Percentiles rank a stretch among this genome's conserved stretches.
Evolutionary conservation across 2,888 invertebrate species (phyloP).

Genomic region (Dioctria rufipes): DNA sequence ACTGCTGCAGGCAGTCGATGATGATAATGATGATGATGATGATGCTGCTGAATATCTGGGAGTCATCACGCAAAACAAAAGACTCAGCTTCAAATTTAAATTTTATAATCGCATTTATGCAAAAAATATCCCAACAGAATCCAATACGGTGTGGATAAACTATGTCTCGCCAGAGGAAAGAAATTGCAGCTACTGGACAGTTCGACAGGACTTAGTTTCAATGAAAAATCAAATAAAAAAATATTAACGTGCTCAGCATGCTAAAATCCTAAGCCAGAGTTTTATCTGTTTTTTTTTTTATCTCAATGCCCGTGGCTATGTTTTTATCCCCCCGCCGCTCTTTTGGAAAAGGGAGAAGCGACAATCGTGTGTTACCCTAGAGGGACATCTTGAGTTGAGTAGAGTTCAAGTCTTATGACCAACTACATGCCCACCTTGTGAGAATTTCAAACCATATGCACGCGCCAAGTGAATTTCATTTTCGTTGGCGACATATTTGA

Average conservation of each 20-base stretch:
- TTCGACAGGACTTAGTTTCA: neutral
- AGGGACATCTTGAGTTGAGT: neutral
- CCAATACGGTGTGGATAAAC: neutral
- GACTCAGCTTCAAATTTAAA: neutral
- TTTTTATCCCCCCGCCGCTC: neutral
- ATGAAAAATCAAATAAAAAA: neutral
- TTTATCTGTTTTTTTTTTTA: neutral
- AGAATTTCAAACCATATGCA: constrained; percentile 18
- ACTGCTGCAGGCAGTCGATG: neutral
- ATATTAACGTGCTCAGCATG: constrained; percentile 26
- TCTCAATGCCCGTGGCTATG: neutral
- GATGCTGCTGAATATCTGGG: neutral
- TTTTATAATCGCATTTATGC: constrained; percentile 24
- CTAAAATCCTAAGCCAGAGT: constrained; percentile 15
- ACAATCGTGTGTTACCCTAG: neutral
- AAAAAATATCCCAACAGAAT: neutral
- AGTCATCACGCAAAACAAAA: constrained; percentile 3
- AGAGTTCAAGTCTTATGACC: neutral
- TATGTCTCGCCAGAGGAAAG: neutral
- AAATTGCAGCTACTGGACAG: constrained; percentile 4
- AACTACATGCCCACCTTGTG: constrained; percentile 7
- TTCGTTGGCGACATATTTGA: constrained; percentile 38
- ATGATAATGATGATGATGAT: neutral
- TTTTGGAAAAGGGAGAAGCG: neutral
- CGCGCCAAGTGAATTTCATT: constrained; percentile 24